phyloP scores from a whole-genome alignment of 2,113 vertebrate genomes.

The Stercorarius parasiticus region DNA sequence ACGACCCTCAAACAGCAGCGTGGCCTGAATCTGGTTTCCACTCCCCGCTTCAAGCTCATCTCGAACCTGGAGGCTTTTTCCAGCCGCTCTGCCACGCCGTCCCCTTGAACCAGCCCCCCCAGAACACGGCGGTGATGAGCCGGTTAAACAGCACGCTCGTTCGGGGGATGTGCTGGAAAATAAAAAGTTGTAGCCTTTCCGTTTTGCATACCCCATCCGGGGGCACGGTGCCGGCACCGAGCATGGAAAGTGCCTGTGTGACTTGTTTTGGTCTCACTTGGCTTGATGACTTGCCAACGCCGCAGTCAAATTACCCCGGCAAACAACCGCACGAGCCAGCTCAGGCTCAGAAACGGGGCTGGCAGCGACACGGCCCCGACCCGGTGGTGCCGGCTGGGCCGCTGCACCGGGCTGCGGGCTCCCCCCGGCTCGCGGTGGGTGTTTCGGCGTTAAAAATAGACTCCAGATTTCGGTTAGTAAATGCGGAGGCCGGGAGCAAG shows the following conservation, averaged over 20 bases:
- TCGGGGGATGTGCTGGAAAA: background rate
- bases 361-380: background rate
- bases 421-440: background rate
- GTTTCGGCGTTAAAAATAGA: constrained; percentile 61
- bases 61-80: background rate
- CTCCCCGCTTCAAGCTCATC: no score
- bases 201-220: background rate
- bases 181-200: background rate
- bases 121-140: accelerated
- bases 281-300: background rate
- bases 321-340: background rate
- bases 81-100: accelerated
- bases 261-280: background rate
- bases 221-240: background rate
- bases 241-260: background rate
- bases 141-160: accelerated
- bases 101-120: no score
- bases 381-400: background rate
- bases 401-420: background rate
- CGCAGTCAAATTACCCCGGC: accelerated
- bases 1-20: background rate
- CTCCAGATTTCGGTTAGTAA: constrained; percentile 43
- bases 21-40: background rate
- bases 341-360: background rate
- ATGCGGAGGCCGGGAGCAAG: constrained; percentile 42